Conservation (phyloP, 30 jellyfish, hydroid and myxozoan genomes). For the Hydractinia echinata region DNA sequence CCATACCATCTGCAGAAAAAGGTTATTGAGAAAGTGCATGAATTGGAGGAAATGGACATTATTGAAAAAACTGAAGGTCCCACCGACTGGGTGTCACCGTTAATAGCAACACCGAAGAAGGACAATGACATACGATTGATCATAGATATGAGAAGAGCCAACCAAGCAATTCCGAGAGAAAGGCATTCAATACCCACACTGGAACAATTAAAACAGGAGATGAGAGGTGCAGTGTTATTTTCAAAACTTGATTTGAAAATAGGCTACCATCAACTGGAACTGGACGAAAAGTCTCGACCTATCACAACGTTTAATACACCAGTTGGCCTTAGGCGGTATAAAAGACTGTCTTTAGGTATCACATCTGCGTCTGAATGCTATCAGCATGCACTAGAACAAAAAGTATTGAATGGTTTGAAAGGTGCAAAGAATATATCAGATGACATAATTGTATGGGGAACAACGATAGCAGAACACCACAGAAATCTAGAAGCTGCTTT, state of each 20-base stretch:
- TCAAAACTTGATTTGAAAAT: constrained; percentile 24
- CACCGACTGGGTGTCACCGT: constrained; percentile 23
- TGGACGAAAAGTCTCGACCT: constrained; percentile 35
- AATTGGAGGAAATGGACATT: constrained; percentile 45
- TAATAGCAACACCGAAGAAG: constrained; percentile 24
- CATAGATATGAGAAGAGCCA: constrained; percentile 42
- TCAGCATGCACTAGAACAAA: constrained; percentile 32
- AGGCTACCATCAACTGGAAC: constrained; percentile 44
- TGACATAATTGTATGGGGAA: constrained; percentile 51
- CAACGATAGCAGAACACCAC: constrained; percentile 47
- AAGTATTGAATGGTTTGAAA: constrained; percentile 28
- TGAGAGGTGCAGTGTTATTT: constrained; percentile 26
- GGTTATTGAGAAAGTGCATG: constrained; percentile 41
- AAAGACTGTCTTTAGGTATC: constrained; percentile 51
- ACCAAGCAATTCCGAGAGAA: constrained; percentile 26
- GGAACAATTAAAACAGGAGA: constrained; percentile 38
- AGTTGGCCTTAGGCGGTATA: constrained; percentile 39
- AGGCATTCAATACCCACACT: constrained; percentile 42
- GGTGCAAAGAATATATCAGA: constrained; percentile 30
- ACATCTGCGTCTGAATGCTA: constrained; percentile 68
- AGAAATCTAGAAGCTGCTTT: constrained; percentile 21
- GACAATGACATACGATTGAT: constrained; percentile 36
- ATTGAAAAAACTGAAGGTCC: constrained; percentile 21
- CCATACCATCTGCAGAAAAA: constrained; percentile 26
- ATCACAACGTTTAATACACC: constrained; percentile 42